phyloP scores from a whole-genome alignment of 2,797 vertebrate species.

The Liasis olivaceus region DNA sequence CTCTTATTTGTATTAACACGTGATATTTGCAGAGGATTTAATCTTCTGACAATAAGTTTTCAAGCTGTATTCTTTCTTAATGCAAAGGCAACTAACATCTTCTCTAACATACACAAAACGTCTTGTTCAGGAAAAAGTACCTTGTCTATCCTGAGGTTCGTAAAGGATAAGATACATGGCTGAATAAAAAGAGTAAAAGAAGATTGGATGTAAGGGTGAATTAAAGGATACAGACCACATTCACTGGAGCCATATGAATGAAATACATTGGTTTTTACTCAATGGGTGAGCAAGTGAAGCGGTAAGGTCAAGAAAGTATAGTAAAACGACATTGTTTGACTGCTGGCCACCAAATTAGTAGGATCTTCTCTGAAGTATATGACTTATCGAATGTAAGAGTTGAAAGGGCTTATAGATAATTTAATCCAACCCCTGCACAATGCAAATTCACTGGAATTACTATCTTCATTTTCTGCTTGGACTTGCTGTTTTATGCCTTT shows the following conservation, averaged over 20 bases:
- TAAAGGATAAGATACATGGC: not conserved
- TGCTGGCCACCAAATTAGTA: not conserved
- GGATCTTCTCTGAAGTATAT: not conserved
- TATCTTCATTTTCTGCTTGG: not conserved
- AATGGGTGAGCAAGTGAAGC: not conserved
- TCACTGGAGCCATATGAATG: not conserved
- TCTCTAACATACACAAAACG: not conserved
- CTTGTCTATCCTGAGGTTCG: not conserved
- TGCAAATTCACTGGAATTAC: not conserved
- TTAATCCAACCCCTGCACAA: not conserved
- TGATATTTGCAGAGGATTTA: not conserved
- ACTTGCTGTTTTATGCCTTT: not conserved
- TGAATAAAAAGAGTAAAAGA: not conserved
- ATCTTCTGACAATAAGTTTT: not conserved
- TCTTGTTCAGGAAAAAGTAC: not conserved
- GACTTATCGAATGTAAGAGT: not conserved
- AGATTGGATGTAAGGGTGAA: not conserved
- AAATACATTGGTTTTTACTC: not conserved
- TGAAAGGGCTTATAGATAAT: not conserved
- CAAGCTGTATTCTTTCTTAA: not conserved
- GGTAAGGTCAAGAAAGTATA: not conserved
- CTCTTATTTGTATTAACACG: not conserved
- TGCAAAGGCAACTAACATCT: not conserved
- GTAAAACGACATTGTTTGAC: not conserved
- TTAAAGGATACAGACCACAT: not conserved